Evolutionary conservation across 1,140 invertebrate species (phyloP).

Genomic region (Pachypsylla venusta): DNA sequence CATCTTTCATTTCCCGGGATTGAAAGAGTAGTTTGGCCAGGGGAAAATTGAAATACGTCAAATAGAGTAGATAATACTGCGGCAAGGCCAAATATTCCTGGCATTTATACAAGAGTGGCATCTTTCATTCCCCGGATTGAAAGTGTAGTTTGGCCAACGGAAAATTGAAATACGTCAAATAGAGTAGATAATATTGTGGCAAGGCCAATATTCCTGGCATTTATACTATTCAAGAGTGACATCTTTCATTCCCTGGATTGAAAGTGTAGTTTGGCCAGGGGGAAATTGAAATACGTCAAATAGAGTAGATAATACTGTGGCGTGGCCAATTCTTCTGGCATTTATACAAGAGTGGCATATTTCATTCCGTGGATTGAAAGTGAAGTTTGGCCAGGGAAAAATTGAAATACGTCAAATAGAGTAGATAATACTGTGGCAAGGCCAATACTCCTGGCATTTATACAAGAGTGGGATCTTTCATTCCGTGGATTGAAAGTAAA

Average conservation of each 20-base stretch:
- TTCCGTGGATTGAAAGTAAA: conserved; percentile 47
- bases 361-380: conserved; percentile 50
- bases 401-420: too few species aligned
- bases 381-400: conserved; percentile 41
- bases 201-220: conserved; percentile 38
- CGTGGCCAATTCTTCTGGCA: conserved; percentile 35
- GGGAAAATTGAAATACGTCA: too few species aligned
- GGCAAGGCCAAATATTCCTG: conserved; percentile 37
- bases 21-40: conserved; percentile 39
- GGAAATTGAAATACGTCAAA: too few species aligned
- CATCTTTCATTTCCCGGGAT: conserved; percentile 51
- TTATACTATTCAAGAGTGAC: conserved; percentile 51
- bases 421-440: conserved; percentile 38
- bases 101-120: conserved; percentile 49
- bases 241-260: conserved; percentile 50
- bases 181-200: too few species aligned
- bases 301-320: conserved; percentile 38
- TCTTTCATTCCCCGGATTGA: conserved; percentile 53
- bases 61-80: too few species aligned
- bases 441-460: conserved; percentile 43
- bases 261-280: conserved; percentile 37
- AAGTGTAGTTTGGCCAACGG: conserved; percentile 38
- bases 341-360: conserved; percentile 48
- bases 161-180: too few species aligned
- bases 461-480: conserved; percentile 44